Conservation (phyloP, 37 sponge, comb jelly and placozoan species). For the Spongilla lacustris region DNA sequence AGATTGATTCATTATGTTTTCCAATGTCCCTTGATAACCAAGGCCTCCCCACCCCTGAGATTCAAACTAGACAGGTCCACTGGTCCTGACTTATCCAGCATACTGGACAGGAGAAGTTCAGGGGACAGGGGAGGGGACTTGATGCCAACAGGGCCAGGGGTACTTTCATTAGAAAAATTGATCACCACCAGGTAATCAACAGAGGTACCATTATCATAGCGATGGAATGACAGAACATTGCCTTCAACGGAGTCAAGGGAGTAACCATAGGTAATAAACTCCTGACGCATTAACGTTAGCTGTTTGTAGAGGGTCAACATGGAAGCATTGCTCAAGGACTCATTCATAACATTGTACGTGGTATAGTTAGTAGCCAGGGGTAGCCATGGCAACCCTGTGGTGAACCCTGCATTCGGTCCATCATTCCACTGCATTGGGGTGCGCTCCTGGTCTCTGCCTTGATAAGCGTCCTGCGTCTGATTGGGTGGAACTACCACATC, state of each 20-base stretch:
- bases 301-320: constrained; percentile 58
- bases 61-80: constrained; percentile 8
- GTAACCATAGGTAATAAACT: constrained; percentile 25
- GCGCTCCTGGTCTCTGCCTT: constrained; percentile 76
- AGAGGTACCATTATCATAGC: constrained; percentile 29
- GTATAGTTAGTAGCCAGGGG: constrained; percentile 74
- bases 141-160: constrained; percentile 17
- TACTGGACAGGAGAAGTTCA: constrained; percentile 8
- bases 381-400: constrained; percentile 69
- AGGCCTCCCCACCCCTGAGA: constrained; percentile 44
- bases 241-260: constrained; percentile 14
- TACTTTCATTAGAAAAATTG: constrained; percentile 43
- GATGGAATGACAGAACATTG: constrained; percentile 55
- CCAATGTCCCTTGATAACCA: constrained; percentile 30
- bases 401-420: constrained; percentile 78
- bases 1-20: not conserved
- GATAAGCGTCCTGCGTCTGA: constrained; percentile 39
- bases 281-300: constrained; percentile 45
- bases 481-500: constrained; percentile 64
- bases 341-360: constrained; percentile 60
- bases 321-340: constrained; percentile 39
- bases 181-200: constrained; percentile 51
- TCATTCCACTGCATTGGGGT: constrained; percentile 94
- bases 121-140: not conserved
- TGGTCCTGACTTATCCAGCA: constrained; percentile 1